A percentile compares a stretch with the other conserved stretches of the same genome.
phyloP scores from a whole-genome alignment of 2,888 invertebrate genomes.

The Platycheirus albimanus region DNA sequence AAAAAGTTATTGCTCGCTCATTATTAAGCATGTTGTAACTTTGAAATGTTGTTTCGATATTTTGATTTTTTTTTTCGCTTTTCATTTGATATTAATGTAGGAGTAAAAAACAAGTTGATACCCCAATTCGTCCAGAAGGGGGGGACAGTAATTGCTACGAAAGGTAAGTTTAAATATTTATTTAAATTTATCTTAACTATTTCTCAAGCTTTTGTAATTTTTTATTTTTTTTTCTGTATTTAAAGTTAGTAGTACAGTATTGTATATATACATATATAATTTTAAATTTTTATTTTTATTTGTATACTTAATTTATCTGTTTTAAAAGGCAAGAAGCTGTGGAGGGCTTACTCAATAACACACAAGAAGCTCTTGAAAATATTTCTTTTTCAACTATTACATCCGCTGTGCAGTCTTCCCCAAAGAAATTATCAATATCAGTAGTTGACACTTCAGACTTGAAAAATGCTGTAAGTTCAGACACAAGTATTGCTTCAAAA shows the following conservation, averaged over 20 bases:
- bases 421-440: conserved; percentile 61
- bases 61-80: conserved; percentile 56
- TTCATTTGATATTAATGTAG: conserved; percentile 65
- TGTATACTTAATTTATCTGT: conserved; percentile 18
- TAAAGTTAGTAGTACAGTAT: not conserved
- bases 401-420: conserved; percentile 82
- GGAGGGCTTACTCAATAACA: conserved; percentile 86
- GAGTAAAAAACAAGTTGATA: conserved; percentile 75
- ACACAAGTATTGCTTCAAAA: no score
- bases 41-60: conserved; percentile 61
- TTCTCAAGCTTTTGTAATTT: no score
- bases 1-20: conserved; percentile 40
- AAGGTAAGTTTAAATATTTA: conserved; percentile 64
- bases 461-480: not conserved
- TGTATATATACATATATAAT: no score
- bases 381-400: conserved; percentile 85
- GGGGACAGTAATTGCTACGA: conserved; percentile 64
- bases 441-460: conserved; percentile 8
- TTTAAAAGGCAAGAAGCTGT: conserved; percentile 86
- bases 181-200: no score
- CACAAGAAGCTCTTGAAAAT: conserved; percentile 86
- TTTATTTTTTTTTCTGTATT: not conserved
- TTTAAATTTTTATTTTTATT: not conserved
- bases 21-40: conserved; percentile 71
- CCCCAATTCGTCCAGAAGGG: conserved; percentile 71